phyloP scores from a whole-genome alignment of 1,140 invertebrate species.

The Drosophila trapezifrons region DNA sequence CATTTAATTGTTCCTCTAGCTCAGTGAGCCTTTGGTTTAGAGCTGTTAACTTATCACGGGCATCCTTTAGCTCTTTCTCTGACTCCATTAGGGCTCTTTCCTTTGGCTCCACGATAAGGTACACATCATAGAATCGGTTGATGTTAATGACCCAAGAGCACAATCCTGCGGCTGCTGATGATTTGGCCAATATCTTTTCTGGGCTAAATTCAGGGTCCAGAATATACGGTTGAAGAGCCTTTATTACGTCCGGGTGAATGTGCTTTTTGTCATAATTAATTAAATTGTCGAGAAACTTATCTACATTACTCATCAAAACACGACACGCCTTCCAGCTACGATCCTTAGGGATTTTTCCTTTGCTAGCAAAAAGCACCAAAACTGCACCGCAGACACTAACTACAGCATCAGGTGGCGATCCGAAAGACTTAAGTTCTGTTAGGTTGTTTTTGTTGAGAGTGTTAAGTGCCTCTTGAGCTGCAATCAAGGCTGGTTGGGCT shows the following conservation, averaged over 20 bases:
- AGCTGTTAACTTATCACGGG: constrained; percentile 90
- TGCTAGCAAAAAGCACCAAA: constrained; percentile 92
- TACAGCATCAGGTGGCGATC: constrained; percentile 92
- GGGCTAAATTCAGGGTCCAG: constrained; percentile 92
- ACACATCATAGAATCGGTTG: constrained; percentile 95
- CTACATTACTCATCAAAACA: constrained; percentile 92
- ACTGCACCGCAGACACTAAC: constrained; percentile 94
- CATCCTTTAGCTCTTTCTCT: constrained; percentile 92
- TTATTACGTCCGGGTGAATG: constrained; percentile 94
- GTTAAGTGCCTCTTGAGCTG: constrained; percentile 95
- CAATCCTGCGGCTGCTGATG: constrained; percentile 93
- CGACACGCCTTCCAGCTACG: constrained; percentile 96
- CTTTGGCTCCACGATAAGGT: constrained; percentile 96
- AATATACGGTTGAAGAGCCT: constrained; percentile 87
- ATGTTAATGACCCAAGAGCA: constrained; percentile 98
- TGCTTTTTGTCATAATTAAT: constrained; percentile 97
- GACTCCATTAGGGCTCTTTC: constrained; percentile 90
- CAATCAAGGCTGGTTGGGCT: constrained; percentile 94
- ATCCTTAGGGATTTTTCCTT: constrained; percentile 96
- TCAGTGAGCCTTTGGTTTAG: constrained; percentile 87
- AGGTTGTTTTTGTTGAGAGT: constrained; percentile 97
- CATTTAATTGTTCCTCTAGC: constrained; percentile 91
- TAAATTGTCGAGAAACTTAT: constrained; percentile 93
- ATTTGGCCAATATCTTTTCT: constrained; percentile 93
- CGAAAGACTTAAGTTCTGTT: constrained; percentile 97